Evolutionary conservation across 2,113 vertebrate species (phyloP).

Genomic region (Sardina pilchardus): DNA sequence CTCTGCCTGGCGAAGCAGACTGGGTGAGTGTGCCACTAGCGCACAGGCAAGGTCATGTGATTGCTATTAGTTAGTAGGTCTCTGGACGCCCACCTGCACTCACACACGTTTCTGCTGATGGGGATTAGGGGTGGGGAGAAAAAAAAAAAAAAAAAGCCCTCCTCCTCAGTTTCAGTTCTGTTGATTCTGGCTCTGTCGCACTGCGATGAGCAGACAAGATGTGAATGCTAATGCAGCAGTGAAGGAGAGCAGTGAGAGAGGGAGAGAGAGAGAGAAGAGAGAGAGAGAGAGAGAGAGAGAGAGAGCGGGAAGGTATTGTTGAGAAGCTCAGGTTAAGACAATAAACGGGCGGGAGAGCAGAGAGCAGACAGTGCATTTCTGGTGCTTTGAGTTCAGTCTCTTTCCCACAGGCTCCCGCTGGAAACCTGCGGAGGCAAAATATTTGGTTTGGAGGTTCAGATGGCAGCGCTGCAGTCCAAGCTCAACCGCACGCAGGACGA

Average conservation of each 20-base stretch:
- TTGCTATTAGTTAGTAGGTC: slow-evolving; percentile 38
- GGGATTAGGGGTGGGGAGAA: not conserved
- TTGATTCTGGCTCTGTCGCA: slow-evolving; percentile 55
- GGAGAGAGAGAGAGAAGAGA: not conserved
- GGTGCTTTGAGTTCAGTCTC: slow-evolving; percentile 52
- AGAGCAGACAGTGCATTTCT: slow-evolving; percentile 52
- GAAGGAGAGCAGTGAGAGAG: slow-evolving; percentile 40
- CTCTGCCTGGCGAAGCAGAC: not conserved
- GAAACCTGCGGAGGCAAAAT: slow-evolving; percentile 71
- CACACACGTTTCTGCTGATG: slow-evolving; percentile 59
- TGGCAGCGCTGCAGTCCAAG: slow-evolving; percentile 53
- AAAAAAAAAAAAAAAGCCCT: slow-evolving; percentile 18
- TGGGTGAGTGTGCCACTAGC: not conserved
- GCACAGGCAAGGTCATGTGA: slow-evolving; percentile 3
- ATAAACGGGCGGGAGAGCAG: slow-evolving; percentile 41
- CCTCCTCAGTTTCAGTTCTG: slow-evolving; percentile 51
- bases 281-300: not conserved
- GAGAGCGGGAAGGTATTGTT: slow-evolving; percentile 42
- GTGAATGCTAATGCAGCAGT: slow-evolving; percentile 45
- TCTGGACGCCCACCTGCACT: slow-evolving; percentile 53
- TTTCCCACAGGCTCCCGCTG: slow-evolving; percentile 70
- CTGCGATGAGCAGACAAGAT: slow-evolving; percentile 29
- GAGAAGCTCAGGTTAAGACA: slow-evolving; percentile 56
- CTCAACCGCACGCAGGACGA: slow-evolving; percentile 53
- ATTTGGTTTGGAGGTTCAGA: slow-evolving; percentile 67